phyloP scores from a whole-genome alignment of 2,797 vertebrate species.

The Typhlichthys eigenmanni region DNA sequence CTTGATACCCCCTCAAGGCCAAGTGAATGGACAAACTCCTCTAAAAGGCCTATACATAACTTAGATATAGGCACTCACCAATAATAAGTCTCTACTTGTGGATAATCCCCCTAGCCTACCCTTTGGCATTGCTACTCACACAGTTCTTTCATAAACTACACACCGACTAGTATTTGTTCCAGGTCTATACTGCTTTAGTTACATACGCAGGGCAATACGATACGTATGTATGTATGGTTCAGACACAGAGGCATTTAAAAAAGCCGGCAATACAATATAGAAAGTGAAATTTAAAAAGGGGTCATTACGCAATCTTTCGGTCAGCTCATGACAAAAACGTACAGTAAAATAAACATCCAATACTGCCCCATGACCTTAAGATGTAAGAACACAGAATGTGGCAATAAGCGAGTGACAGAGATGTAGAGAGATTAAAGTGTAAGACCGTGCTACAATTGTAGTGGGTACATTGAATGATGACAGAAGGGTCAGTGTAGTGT shows the following conservation, averaged over 20 bases:
- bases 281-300: neutral
- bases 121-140: too few species aligned
- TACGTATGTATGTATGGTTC: too few species aligned
- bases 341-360: too few species aligned
- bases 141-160: too few species aligned
- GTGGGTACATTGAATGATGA: slow-evolving; percentile 73
- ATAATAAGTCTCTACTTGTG: slow-evolving; percentile 6
- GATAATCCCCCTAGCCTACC: too few species aligned
- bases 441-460: slow-evolving; percentile 20
- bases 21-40: slow-evolving; percentile 50
- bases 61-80: slow-evolving; percentile 23
- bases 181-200: too few species aligned
- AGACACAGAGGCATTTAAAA: neutral
- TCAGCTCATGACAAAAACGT: too few species aligned
- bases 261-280: neutral
- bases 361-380: too few species aligned
- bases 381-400: too few species aligned
- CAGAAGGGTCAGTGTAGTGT: slow-evolving; percentile 70
- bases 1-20: slow-evolving; percentile 47
- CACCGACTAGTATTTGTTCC: too few species aligned
- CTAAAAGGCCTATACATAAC: slow-evolving; percentile 29
- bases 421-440: slow-evolving; percentile 20
- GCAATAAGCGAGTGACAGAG: neutral
- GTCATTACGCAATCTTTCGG: neutral
- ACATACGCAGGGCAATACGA: too few species aligned